Conservation (phyloP, 35 echinoderm and acorn worm species). For the Eucidaris tribuloides region DNA sequence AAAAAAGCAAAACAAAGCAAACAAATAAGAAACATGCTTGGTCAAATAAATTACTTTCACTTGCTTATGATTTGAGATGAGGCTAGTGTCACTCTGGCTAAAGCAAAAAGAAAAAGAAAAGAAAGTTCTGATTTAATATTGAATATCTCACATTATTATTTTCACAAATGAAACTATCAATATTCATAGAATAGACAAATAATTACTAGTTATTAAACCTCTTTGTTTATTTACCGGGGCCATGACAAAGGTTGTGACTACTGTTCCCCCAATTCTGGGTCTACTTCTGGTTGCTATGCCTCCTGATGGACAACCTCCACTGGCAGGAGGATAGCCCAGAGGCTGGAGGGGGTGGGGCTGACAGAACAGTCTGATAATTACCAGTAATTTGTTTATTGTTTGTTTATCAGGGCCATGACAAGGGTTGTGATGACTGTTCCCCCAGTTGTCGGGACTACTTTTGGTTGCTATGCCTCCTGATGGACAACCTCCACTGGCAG, state of each 20-base stretch:
- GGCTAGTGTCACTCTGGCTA: no score
- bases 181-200: no score
- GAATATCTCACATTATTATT: no score
- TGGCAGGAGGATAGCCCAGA: slow-evolving; percentile 25
- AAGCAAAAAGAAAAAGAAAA: no score
- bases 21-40: no score
- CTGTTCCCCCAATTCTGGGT: slow-evolving; percentile 53
- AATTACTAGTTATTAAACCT: no score
- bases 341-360: slow-evolving; percentile 1
- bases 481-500: slow-evolving; percentile 59
- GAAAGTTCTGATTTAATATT: no score
- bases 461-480: slow-evolving; percentile 57
- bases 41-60: no score
- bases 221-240: no score
- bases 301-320: slow-evolving; percentile 60
- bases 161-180: no score
- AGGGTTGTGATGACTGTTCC: slow-evolving; percentile 39
- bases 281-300: slow-evolving; percentile 74
- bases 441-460: slow-evolving; percentile 81
- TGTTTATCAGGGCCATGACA: slow-evolving; percentile 22
- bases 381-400: neutral
- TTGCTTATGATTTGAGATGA: no score
- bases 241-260: slow-evolving; percentile 40
- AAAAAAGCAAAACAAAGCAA: no score
- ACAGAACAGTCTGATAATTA: neutral